Evolutionary conservation across 1,140 invertebrate species (phyloP).

Genomic region (Zaprionus taronus): DNA sequence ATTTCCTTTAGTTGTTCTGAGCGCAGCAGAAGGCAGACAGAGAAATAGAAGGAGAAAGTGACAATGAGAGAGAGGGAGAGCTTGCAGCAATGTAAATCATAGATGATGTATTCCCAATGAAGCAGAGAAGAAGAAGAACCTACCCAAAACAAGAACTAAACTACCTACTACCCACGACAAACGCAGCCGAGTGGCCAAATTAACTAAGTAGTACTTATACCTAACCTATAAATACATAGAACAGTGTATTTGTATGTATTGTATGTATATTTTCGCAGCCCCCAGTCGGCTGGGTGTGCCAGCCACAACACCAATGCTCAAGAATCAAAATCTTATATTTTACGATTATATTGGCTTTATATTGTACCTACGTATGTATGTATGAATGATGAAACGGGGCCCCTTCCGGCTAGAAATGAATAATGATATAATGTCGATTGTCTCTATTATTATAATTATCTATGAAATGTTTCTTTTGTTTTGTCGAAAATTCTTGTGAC

Average conservation of each 20-base stretch:
- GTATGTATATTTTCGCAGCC: slow-evolving; percentile 74
- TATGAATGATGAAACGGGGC: slow-evolving; percentile 31
- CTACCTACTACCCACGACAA: slow-evolving; percentile 73
- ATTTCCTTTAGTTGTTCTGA: slow-evolving; percentile 57
- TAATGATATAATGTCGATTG: slow-evolving; percentile 35
- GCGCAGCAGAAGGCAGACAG: slow-evolving; percentile 29
- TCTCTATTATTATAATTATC: background rate
- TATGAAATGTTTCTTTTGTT: background rate
- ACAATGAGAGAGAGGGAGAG: background rate
- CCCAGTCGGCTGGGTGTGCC: slow-evolving; percentile 61
- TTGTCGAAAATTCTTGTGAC: slow-evolving; percentile 40
- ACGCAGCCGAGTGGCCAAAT: slow-evolving; percentile 78
- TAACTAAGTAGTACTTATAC: slow-evolving; percentile 76
- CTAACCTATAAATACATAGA: slow-evolving; percentile 46
- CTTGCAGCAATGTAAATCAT: slow-evolving; percentile 65
- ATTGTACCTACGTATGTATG: slow-evolving; percentile 28
- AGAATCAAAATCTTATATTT: slow-evolving; percentile 77
- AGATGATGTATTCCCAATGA: slow-evolving; percentile 74
- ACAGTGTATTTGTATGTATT: slow-evolving; percentile 50
- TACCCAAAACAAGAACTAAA: slow-evolving; percentile 67
- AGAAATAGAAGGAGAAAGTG: slow-evolving; percentile 15
- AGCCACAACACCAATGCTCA: slow-evolving; percentile 70
- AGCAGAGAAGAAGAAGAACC: slow-evolving; percentile 57
- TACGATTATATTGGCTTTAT: slow-evolving; percentile 57
- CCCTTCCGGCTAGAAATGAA: slow-evolving; percentile 43